These are phyloP conservation scores for Dicrostonyx torquatus DNA, from an alignment of 2,797 vertebrate genomes.

Conservation along the genomic window DNA sequence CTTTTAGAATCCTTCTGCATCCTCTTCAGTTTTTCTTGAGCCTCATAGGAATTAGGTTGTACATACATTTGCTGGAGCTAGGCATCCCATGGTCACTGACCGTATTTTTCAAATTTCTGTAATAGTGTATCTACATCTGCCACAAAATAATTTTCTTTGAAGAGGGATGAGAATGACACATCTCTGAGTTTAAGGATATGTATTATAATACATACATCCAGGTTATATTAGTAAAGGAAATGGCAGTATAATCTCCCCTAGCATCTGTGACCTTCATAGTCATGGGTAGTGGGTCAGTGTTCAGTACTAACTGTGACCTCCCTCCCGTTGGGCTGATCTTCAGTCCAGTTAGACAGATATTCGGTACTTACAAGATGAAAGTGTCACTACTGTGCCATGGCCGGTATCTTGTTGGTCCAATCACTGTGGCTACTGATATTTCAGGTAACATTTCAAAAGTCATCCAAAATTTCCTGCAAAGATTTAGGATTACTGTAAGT, in stretches of 20 bases:
- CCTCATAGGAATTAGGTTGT: background rate
- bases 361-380: background rate
- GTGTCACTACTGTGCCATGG: background rate
- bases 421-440: background rate
- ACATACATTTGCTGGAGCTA: background rate
- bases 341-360: background rate
- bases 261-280: background rate
- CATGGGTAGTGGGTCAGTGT: background rate
- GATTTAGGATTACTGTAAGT: constrained; percentile 1
- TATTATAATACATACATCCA: background rate
- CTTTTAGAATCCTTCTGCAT: background rate
- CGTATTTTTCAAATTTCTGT: background rate
- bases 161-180: background rate
- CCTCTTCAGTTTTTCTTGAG: background rate
- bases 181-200: background rate
- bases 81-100: background rate
- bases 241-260: background rate
- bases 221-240: background rate
- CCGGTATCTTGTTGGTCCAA: background rate
- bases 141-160: background rate
- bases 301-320: background rate
- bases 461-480: background rate
- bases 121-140: background rate
- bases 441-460: background rate
- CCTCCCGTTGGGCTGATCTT: background rate